Base-by-base conservation (phyloP, 1,140 invertebrate genomes). In the Euura saliciscinereae region DNA sequence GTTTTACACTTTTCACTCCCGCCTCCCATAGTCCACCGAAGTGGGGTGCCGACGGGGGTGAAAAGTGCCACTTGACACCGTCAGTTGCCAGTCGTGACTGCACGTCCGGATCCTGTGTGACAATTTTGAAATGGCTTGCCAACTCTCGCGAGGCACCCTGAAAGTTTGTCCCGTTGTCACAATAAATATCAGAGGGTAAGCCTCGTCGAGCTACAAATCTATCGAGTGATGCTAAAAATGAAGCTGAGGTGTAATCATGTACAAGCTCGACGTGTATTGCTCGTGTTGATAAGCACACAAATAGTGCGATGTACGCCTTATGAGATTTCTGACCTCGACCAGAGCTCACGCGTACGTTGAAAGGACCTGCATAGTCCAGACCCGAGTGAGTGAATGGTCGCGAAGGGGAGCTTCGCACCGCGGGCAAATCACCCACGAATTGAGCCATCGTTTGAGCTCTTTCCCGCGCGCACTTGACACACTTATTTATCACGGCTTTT, bases 21-120 rank as follows among this genome's bases (percentile, higher is more conserved):
- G 83, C 73, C 67, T 88, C 85, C 85, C 86, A 88, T 0, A 79
- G 77, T 2, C 85, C 85, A 4, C 84, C 84, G 76, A 85, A 83
- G 70, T 87, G 81, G 0, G 84, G 82, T 0, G 79, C 77, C 11
- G 68, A 65, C 2, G 85, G 86, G 2, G 85, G 82, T n/a, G 82
- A 86, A 72, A 83, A 87, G 2, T 79, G 70, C 82, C 83, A 87
- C 6, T 78, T 69, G 3, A 73, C 71, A 0, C 68, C 10, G 13
- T 59, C 2, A 64, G 2, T 13, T 64, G 43, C n/a, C 44, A 72
- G 6, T 69, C n/a, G 0, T 45, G 65, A 8, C 66, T 28, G n/a
- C n/a, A n/a, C n/a, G n/a, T n/a, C n/a, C n/a, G n/a, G n/a, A n/a
- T n/a, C n/a, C n/a, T n/a, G n/a, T n/a, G n/a, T n/a, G n/a, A n/a